Percentiles rank a stretch among this genome's conserved stretches.
Conservation (phyloP, 2,113 vertebrate genomes). For the Ondatra zibethicus region DNA sequence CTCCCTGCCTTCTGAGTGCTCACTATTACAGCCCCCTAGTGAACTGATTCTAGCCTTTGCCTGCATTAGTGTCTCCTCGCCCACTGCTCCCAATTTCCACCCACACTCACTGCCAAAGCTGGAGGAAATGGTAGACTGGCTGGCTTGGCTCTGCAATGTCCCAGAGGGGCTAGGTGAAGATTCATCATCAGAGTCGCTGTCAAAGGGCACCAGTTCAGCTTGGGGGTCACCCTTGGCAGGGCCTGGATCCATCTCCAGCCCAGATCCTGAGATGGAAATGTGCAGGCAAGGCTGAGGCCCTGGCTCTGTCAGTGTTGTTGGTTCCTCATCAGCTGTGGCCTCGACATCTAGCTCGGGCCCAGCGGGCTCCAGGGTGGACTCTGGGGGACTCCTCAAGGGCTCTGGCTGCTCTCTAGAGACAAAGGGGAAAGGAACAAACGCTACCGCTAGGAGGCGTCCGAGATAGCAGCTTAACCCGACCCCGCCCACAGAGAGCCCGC, state of each 20-base stretch:
- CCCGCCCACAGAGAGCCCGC: neutral
- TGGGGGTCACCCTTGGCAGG: constrained; percentile 82
- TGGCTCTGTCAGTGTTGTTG: constrained; percentile 69
- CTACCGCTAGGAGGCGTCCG: neutral
- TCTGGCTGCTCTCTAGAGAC: constrained; percentile 52
- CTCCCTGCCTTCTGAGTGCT: neutral
- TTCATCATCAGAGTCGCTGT: constrained; percentile 97
- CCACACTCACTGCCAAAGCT: constrained; percentile 95
- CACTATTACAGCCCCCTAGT: neutral
- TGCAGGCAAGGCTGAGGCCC: constrained; percentile 93
- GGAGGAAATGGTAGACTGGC: constrained; percentile 97
- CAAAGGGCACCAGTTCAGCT: constrained; percentile 94
- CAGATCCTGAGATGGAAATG: constrained; percentile 96
- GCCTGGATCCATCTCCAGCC: constrained; percentile 90
- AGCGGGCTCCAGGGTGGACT: neutral
- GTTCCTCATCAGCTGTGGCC: constrained; percentile 35
- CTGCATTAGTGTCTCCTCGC: neutral
- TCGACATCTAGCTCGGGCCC: constrained; percentile 52
- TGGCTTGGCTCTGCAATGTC: constrained; percentile 97
- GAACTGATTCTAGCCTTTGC: neutral
- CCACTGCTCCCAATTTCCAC: neutral
- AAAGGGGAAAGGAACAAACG: neutral
- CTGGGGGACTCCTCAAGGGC: neutral
- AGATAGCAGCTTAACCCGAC: rapidly evolving
- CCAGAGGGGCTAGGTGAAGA: constrained; percentile 97